Evolutionary conservation across 2,797 vertebrate genomes (phyloP).

Genomic region (Spinus pinus): DNA sequence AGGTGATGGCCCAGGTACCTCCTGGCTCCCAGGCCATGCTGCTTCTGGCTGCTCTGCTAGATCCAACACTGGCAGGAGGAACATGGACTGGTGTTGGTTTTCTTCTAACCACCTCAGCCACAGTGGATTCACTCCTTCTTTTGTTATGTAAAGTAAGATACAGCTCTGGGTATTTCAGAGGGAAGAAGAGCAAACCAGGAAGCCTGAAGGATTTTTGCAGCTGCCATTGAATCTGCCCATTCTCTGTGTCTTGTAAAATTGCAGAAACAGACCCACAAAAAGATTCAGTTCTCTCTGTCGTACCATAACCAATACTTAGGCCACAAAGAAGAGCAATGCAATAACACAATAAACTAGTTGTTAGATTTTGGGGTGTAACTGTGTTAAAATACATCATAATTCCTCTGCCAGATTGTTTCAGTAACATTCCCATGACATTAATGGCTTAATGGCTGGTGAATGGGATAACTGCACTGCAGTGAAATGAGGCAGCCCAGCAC

Average conservation of each 20-base stretch:
- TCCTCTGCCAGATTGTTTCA: background rate
- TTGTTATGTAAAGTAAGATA: background rate
- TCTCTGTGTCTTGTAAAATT: background rate
- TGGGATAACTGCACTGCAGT: background rate
- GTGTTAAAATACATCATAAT: background rate
- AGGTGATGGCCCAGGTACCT: no score
- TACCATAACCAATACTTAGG: background rate
- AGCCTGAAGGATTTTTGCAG: background rate
- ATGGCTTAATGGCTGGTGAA: background rate
- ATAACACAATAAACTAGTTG: background rate
- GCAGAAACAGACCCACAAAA: background rate
- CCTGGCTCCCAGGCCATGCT: fast-evolving
- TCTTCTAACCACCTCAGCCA: background rate
- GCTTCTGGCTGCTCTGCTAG: background rate
- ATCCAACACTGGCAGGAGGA: background rate
- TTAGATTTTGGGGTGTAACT: background rate
- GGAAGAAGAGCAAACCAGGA: background rate
- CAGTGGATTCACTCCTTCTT: background rate
- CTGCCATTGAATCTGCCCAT: background rate
- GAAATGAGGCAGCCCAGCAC: background rate
- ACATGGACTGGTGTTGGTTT: background rate
- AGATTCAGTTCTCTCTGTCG: background rate
- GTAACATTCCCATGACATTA: background rate
- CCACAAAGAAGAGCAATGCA: background rate
- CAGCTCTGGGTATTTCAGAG: background rate